These are phyloP conservation scores for Siphamia tubifer DNA, from an alignment of 2,113 vertebrate species.

Conservation along the genomic window DNA sequence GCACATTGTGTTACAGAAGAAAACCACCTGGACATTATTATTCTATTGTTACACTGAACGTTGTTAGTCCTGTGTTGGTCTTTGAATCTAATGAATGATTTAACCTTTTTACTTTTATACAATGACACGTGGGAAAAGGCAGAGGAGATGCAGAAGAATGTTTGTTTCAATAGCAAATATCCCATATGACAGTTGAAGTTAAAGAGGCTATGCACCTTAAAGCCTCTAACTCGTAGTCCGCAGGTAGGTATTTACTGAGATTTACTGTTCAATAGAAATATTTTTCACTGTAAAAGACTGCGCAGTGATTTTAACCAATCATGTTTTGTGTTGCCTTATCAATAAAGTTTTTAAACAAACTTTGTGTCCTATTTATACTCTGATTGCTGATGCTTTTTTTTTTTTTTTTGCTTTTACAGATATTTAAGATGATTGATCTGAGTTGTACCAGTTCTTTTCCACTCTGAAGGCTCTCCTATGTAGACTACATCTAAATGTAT, in stretches of 20 bases:
- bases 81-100: background rate
- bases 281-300: conserved; percentile 2
- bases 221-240: background rate
- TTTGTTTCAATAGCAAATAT: background rate
- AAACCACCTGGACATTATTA: too few relatives aligned
- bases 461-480: too few relatives aligned
- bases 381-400: too few relatives aligned
- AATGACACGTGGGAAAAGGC: background rate
- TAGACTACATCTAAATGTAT: too few relatives aligned
- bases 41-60: too few relatives aligned
- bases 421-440: too few relatives aligned
- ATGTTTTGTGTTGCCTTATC: conserved; percentile 67
- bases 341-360: conserved; percentile 61
- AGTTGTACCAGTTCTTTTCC: too few relatives aligned
- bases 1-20: too few relatives aligned
- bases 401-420: too few relatives aligned
- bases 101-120: conserved; percentile 44
- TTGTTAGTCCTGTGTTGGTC: background rate
- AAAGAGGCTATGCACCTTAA: background rate
- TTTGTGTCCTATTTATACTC: background rate
- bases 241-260: background rate
- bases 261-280: conserved; percentile 10
- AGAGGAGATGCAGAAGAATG: background rate
- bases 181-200: background rate
- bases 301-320: background rate